Evolutionary conservation across 2,797 vertebrate genomes (phyloP), one percentile per base, ranked within the genome.

Genomic region (Stomatorhinus walkeri): DNA sequence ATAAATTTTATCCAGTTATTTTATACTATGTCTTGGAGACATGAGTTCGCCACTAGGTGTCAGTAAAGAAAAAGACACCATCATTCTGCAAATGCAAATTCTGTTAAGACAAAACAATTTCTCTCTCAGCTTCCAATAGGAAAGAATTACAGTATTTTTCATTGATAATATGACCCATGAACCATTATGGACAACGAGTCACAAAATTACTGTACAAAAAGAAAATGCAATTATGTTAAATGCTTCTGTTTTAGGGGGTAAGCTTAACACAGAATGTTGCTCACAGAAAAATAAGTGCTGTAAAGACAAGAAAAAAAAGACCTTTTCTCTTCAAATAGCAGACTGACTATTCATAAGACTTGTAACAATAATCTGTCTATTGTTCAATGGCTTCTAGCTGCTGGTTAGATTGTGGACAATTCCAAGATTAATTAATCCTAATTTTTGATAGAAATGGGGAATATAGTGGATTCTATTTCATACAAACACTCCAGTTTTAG

Each of bases 21-120:
- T 24, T 46, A 59, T 54, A 56, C 36, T n/a, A 10, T n/a, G 40
- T 36, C 81, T 49, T 48, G 22, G 12, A 85, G 24, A 61, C 22
- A 68, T 1, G 61, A 22, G 24, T 14, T 14, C 9, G 19, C 88
- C 88, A 89, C 83, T 22, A 32, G 88, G 88, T 89, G 88, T 48
- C 59, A 64, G 54, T 68, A 86, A 24, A 89, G 43, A 48, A 68
- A 49, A 52, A 43, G 56, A 32, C 7, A 16, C 36, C 64, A 36
- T 36, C 14, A 72, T 79, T 79, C 4, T 14, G 19, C 9, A 19
- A 79, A 79, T 19, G 16, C 36, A 59, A 56, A 51, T 16, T n/a
- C 22, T 56, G 12, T 72, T 36, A 59, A 59, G 59, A 64, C 59
- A 64, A 64, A 64, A 28, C 22, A 61, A 22, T 56, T 32, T 28